Conservation (phyloP, 2,888 invertebrate species). For the Tipula unca region DNA sequence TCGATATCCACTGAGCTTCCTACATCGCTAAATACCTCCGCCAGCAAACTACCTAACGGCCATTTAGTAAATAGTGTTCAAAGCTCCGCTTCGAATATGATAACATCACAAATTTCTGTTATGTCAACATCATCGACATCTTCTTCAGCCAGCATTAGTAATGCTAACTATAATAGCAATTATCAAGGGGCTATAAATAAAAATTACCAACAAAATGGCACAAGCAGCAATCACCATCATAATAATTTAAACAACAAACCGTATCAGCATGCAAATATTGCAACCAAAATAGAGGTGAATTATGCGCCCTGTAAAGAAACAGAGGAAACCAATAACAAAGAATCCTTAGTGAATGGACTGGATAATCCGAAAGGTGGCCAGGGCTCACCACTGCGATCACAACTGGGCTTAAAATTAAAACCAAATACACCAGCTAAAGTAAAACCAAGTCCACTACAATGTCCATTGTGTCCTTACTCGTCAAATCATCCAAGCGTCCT, state of each 20-base stretch:
- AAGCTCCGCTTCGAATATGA: background rate
- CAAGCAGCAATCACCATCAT: background rate
- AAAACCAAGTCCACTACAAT: constrained; percentile 24
- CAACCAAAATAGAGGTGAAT: constrained; percentile 8
- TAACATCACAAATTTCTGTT: background rate
- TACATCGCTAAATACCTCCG: background rate
- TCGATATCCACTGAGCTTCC: constrained; percentile 38
- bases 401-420: constrained; percentile 59
- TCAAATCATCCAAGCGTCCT: constrained; percentile 64
- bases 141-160: background rate
- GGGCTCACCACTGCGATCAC: constrained; percentile 64
- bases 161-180: background rate
- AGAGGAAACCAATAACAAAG: constrained; percentile 23
- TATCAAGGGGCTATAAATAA: constrained; percentile 8
- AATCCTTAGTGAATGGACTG: constrained; percentile 26
- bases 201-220: constrained; percentile 14
- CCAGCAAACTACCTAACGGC: background rate
- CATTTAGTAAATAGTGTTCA: background rate
- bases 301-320: constrained; percentile 28
- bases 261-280: background rate
- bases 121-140: constrained; percentile 10
- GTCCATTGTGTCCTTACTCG: constrained; percentile 42
- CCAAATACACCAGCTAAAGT: constrained; percentile 44
- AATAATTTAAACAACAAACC: background rate
- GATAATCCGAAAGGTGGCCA: constrained; percentile 45